Evolutionary conservation across 2,888 invertebrate species (phyloP).

Genomic region (Osmoderma eremita): DNA sequence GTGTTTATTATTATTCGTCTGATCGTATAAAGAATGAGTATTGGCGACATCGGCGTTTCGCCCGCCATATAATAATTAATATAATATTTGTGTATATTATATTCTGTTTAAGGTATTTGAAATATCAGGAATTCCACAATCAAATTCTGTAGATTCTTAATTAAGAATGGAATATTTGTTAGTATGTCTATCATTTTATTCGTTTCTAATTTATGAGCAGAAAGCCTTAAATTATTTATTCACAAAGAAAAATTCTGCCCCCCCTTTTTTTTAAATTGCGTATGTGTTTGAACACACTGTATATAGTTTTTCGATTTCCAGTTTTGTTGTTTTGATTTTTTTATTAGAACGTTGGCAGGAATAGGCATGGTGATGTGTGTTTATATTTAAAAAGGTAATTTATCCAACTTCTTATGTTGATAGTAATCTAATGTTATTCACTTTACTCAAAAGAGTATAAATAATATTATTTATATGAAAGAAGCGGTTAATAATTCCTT

Average conservation of each 20-base stretch:
- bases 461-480: neutral
- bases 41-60: no score
- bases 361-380: constrained; percentile 28
- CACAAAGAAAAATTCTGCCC: neutral
- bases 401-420: neutral
- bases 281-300: constrained; percentile 13
- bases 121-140: neutral
- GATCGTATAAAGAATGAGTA: no score
- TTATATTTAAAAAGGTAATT: constrained; percentile 32
- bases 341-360: constrained; percentile 20
- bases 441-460: neutral
- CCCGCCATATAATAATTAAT: no score
- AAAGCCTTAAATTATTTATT: neutral
- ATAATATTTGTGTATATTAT: no score
- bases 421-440: no score
- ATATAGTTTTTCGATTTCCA: constrained; percentile 1
- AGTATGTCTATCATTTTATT: neutral
- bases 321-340: constrained; percentile 13
- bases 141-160: neutral
- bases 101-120: no score
- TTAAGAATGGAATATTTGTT: neutral
- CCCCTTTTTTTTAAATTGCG: neutral
- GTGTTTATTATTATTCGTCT: no score
- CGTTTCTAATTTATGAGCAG: no score
- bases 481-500: no score